phyloP scores from a whole-genome alignment of 2,113 vertebrate genomes.

The Otus sunia region DNA sequence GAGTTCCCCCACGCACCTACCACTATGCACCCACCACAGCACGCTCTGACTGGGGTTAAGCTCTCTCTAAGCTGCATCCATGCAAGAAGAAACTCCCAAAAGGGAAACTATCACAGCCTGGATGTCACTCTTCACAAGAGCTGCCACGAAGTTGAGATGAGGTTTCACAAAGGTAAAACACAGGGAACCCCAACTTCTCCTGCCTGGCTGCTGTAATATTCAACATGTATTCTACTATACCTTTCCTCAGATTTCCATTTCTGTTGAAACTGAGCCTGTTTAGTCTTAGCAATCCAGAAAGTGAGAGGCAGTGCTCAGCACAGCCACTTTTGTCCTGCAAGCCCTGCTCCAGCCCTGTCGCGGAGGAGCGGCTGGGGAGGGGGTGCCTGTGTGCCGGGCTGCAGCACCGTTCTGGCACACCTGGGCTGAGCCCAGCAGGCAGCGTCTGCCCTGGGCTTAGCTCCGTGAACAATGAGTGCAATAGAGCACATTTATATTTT shows the following conservation, averaged over 20 bases:
- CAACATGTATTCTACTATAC: rapidly evolving
- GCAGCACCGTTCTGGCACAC: background rate
- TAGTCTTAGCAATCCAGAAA: background rate
- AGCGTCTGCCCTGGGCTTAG: rapidly evolving
- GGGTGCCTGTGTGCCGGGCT: rapidly evolving
- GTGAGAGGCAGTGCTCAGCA: background rate
- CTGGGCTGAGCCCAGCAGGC: background rate
- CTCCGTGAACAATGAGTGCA: background rate
- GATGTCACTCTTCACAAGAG: background rate
- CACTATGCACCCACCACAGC: background rate
- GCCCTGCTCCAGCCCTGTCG: rapidly evolving
- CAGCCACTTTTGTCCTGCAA: background rate
- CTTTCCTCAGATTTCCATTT: background rate
- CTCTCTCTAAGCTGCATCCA: background rate
- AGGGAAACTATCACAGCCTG: background rate
- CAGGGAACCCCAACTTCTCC: background rate
- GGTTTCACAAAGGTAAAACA: background rate
- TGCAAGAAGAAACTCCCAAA: background rate
- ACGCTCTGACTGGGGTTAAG: background rate
- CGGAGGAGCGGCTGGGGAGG: rapidly evolving
- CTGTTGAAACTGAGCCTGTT: background rate
- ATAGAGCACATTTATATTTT: background rate
- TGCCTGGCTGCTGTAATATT: background rate
- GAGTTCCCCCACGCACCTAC: too few relatives aligned
- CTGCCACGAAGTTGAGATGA: background rate